Percentiles rank a stretch among this genome's conserved stretches.
These are phyloP conservation scores for Oryzias celebensis DNA, from an alignment of 2,113 vertebrate species.

Conservation along the genomic window DNA sequence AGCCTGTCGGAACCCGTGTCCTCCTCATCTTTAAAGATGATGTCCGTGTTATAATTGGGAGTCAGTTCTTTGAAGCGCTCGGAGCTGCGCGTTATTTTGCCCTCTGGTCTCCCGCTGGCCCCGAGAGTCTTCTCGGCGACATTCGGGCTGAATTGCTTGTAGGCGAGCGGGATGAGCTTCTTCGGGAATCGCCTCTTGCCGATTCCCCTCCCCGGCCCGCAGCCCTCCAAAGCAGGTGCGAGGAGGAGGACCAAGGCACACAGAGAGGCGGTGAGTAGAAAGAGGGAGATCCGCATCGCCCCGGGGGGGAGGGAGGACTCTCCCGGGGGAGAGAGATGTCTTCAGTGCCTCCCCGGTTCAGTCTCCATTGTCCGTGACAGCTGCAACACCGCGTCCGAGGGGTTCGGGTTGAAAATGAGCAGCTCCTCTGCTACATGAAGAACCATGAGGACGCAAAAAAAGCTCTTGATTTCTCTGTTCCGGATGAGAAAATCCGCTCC, in stretches of 20 bases:
- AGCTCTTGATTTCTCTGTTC: slow-evolving; percentile 26
- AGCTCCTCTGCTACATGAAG: slow-evolving; percentile 21
- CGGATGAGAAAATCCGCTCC: slow-evolving; percentile 61
- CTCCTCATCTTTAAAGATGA: slow-evolving; percentile 99
- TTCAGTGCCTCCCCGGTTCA: slow-evolving; percentile 72
- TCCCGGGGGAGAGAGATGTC: slow-evolving; percentile 69
- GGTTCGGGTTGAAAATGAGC: slow-evolving; percentile 40
- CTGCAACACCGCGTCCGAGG: slow-evolving; percentile 44
- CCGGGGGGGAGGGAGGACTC: slow-evolving; percentile 66
- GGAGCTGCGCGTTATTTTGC: slow-evolving; percentile 91
- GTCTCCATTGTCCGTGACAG: slow-evolving; percentile 75
- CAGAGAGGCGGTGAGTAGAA: slow-evolving; percentile 77
- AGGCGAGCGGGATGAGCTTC: slow-evolving; percentile 92
- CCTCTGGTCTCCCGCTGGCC: slow-evolving; percentile 93
- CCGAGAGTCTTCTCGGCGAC: slow-evolving; percentile 97
- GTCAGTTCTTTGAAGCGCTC: slow-evolving; percentile 96
- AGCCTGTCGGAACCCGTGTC: slow-evolving; percentile 95
- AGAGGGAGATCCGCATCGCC: slow-evolving; percentile 88
- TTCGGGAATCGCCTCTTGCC: slow-evolving; percentile 90
- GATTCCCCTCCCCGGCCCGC: slow-evolving; percentile 95
- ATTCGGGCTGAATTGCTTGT: slow-evolving; percentile 93
- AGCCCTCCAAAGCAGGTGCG: slow-evolving; percentile 86
- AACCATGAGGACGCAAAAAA: slow-evolving; percentile 45
- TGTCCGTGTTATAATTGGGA: slow-evolving; percentile 97
- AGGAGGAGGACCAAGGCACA: slow-evolving; percentile 84